Conservation (phyloP, 2,113 vertebrate genomes). For the Trematomus loennbergii region DNA sequence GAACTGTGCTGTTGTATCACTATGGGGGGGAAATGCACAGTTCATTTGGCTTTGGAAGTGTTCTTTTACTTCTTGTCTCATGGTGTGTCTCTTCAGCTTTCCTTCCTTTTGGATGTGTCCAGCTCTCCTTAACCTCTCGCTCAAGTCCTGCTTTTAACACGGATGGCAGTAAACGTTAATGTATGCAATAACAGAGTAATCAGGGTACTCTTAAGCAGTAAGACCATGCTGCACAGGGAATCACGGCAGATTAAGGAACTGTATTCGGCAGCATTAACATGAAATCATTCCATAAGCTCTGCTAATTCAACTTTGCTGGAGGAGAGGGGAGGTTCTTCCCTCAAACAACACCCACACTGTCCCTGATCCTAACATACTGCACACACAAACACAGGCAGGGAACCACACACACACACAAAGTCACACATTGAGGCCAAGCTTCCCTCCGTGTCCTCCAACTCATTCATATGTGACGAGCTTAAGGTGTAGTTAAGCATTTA, state of each 20-base stretch:
- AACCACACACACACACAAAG: conserved; percentile 23
- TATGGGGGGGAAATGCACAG: background rate
- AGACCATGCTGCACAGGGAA: conserved; percentile 68
- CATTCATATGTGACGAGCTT: conserved; percentile 73
- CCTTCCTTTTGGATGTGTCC: background rate
- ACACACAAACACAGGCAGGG: conserved; percentile 22
- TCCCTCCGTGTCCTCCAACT: conserved; percentile 55
- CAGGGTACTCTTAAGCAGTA: conserved; percentile 72
- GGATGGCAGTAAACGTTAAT: conserved; percentile 65
- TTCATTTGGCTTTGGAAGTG: conserved; percentile 12
- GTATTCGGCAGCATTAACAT: conserved; percentile 78
- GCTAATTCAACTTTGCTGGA: conserved; percentile 73
- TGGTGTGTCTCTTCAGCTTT: background rate
- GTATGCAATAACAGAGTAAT: conserved; percentile 61
- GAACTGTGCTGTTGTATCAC: background rate
- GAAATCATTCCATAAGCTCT: conserved; percentile 74
- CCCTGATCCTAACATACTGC: conserved; percentile 21
- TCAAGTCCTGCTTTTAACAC: conserved; percentile 23
- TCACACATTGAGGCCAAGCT: conserved; percentile 37
- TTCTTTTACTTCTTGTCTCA: background rate
- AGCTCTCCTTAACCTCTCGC: conserved; percentile 9
- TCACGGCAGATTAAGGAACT: conserved; percentile 78
- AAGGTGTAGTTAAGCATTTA: conserved; percentile 70
- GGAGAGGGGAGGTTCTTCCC: conserved; percentile 40
- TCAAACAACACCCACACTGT: conserved; percentile 18